Conservation (phyloP, 1,140 invertebrate species). For the Planococcus citri region DNA sequence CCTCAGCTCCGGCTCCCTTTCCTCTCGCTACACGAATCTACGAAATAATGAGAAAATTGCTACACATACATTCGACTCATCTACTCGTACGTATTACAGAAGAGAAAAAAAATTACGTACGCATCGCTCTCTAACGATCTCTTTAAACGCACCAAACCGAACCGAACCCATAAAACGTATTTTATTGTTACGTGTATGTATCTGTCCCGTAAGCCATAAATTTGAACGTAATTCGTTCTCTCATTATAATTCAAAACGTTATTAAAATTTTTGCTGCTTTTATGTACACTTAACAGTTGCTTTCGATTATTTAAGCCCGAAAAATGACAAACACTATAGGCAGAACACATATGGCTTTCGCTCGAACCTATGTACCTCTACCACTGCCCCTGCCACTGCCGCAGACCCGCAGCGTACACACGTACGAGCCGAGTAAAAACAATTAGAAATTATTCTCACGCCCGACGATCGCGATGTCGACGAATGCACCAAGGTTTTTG, state of each 20-base stretch:
- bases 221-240: background rate
- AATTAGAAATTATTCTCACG: background rate
- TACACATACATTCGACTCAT: too few species aligned
- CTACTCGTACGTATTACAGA: too few species aligned
- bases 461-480: too few species aligned
- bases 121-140: background rate
- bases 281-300: background rate
- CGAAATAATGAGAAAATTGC: too few species aligned
- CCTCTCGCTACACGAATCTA: too few species aligned
- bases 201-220: background rate
- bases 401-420: too few species aligned
- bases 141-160: background rate
- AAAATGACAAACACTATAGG: background rate
- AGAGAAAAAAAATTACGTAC: background rate
- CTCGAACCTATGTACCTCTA: background rate
- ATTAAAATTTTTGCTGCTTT: constrained; percentile 2
- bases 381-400: too few species aligned
- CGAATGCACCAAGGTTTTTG: background rate
- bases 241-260: constrained; percentile 4
- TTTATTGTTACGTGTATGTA: background rate
- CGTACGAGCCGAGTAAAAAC: background rate
- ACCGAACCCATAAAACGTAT: background rate
- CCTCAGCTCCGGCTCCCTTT: too few species aligned
- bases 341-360: background rate
- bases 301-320: background rate